These are phyloP conservation scores for Labroides dimidiatus DNA, from an alignment of 2,797 vertebrate species.

Conservation along the genomic window DNA sequence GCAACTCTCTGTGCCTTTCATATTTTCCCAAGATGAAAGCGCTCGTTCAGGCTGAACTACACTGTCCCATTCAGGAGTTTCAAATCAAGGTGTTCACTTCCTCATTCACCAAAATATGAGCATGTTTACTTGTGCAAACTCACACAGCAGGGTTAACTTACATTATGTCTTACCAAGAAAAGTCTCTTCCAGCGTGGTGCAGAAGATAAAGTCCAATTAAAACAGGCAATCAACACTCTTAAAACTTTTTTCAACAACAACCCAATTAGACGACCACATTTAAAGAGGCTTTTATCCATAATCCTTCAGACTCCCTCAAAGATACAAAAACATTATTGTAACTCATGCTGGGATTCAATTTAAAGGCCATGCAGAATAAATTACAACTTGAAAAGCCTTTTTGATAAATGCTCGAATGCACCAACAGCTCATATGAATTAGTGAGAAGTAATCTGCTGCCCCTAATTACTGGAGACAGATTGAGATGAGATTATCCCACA, in stretches of 20 bases:
- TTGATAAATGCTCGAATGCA: constrained; percentile 34
- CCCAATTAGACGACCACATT: constrained; percentile 23
- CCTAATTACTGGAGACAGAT: constrained; percentile 68
- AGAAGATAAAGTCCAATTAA: constrained; percentile 19
- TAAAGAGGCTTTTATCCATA: constrained; percentile 9
- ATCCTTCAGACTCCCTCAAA: neutral
- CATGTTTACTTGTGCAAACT: neutral
- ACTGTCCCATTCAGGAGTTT: no score
- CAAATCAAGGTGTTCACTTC: no score
- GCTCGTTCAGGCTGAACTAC: no score
- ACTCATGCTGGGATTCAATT: constrained; percentile 18
- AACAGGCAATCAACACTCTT: constrained; percentile 21
- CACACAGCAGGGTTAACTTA: neutral
- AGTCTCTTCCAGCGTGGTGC: constrained; percentile 2
- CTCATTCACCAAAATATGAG: no score
- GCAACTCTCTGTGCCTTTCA: no score
- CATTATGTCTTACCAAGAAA: neutral
- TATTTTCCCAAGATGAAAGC: no score
- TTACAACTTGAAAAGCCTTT: constrained; percentile 38
- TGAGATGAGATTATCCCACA: constrained; percentile 56
- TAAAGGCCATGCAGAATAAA: constrained; percentile 11
- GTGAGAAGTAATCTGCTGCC: constrained; percentile 42
- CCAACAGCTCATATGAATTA: constrained; percentile 51
- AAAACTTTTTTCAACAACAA: constrained; percentile 7
- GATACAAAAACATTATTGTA: constrained; percentile 16